Evolutionary conservation across 2,888 invertebrate species (phyloP).

Genomic region (Ecliptopera silaceata): DNA sequence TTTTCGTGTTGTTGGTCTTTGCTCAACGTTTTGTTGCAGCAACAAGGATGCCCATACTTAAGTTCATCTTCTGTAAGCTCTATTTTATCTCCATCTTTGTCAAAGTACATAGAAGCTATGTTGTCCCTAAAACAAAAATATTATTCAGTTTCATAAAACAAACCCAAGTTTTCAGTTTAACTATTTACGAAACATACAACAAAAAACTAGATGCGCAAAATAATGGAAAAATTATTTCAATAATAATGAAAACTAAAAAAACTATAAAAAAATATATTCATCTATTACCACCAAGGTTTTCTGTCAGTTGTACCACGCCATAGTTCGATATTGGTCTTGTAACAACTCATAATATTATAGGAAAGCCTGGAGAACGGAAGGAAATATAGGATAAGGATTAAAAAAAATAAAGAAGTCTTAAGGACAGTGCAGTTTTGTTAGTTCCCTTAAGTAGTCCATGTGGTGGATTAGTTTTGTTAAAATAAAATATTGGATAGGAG

Average conservation of each 20-base stretch:
- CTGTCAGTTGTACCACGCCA: conserved; percentile 55
- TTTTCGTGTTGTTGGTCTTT: conserved; percentile 28
- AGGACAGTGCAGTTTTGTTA: neutral
- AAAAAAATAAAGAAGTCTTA: conserved; percentile 2
- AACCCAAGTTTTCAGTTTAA: neutral
- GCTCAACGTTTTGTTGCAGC: conserved; percentile 24
- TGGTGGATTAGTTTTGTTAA: too few relatives aligned
- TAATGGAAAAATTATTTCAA: neutral
- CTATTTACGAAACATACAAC: neutral
- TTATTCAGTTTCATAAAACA: neutral
- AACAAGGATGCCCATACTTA: conserved; percentile 25
- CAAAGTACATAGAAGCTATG: conserved; percentile 54
- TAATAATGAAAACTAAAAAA: conserved; percentile 10
- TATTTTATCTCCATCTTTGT: conserved; percentile 33
- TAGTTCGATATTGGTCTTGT: conserved; percentile 62
- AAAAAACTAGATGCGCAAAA: neutral
- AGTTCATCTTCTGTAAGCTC: conserved; percentile 21
- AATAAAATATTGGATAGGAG: too few relatives aligned
- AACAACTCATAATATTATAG: conserved; percentile 65
- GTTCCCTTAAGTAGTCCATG: too few relatives aligned
- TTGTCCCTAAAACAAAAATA: conserved; percentile 58
- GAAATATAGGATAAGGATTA: conserved; percentile 5
- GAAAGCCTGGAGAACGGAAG: conserved; percentile 50
- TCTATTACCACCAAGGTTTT: conserved; percentile 71
- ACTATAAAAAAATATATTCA: conserved; percentile 10